These are phyloP conservation scores for Tamias sibiricus DNA, from an alignment of 2,113 vertebrate species.

Conservation along the genomic window DNA sequence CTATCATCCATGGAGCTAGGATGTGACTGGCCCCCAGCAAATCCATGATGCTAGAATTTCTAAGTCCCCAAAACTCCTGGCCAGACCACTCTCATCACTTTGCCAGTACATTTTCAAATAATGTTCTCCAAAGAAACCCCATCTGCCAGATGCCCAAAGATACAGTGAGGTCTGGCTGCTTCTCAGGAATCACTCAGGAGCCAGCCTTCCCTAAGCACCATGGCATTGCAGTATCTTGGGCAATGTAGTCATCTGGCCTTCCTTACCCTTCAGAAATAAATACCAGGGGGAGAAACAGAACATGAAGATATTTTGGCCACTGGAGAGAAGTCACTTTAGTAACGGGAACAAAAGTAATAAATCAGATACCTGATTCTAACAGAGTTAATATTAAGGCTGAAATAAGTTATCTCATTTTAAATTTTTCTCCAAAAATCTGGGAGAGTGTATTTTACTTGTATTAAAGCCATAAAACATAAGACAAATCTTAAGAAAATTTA, in stretches of 20 bases:
- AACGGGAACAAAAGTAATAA: slow-evolving; percentile 21
- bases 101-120: neutral
- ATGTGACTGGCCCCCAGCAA: neutral
- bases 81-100: neutral
- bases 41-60: neutral
- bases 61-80: neutral
- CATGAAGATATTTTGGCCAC: neutral
- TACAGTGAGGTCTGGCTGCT: neutral
- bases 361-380: neutral
- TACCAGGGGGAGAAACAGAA: neutral
- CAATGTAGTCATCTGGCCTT: neutral
- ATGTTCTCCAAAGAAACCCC: neutral
- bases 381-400: slow-evolving; percentile 14
- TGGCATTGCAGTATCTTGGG: neutral
- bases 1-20: neutral
- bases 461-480: slow-evolving; percentile 41
- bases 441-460: slow-evolving; percentile 41
- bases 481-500: slow-evolving; percentile 74
- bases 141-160: neutral
- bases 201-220: neutral
- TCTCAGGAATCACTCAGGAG: neutral
- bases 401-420: slow-evolving; percentile 12
- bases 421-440: slow-evolving; percentile 45
- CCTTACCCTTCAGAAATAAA: neutral
- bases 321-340: neutral